phyloP scores from a whole-genome alignment of 92 coral and sea anemone species.

The Porites evermanni region DNA sequence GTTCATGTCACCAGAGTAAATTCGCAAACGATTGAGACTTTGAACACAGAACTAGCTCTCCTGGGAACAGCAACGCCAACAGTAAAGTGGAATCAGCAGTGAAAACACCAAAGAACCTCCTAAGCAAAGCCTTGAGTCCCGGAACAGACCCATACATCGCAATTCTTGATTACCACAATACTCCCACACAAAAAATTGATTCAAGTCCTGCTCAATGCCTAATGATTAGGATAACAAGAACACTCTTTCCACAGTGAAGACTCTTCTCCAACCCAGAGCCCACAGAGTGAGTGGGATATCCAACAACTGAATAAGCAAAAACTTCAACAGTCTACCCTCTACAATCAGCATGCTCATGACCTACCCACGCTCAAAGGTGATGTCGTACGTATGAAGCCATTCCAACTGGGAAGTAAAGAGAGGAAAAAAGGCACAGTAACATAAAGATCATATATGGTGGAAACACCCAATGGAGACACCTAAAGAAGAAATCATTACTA shows the following conservation, averaged over 20 bases:
- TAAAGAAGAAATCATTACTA: too few species aligned
- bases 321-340: conserved; percentile 1
- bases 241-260: conserved; percentile 8
- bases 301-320: background rate
- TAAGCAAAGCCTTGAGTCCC: conserved; percentile 29
- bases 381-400: conserved; percentile 31
- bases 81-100: conserved; percentile 49
- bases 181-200: conserved; percentile 45
- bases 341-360: conserved; percentile 21
- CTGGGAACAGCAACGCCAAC: conserved; percentile 57
- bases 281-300: background rate
- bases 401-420: conserved; percentile 14
- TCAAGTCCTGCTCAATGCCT: conserved; percentile 30
- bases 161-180: conserved; percentile 32
- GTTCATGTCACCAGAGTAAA: conserved; percentile 27
- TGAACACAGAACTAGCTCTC: conserved; percentile 51
- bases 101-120: conserved; percentile 58
- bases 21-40: conserved; percentile 54
- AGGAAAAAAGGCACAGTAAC: conserved; percentile 20
- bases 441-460: conserved; percentile 14
- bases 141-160: conserved; percentile 45
- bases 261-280: background rate
- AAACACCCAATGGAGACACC: conserved; percentile 9
- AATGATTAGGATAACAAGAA: conserved; percentile 25
- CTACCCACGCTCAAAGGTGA: conserved; percentile 15